Base-by-base conservation (phyloP, 1,140 invertebrate genomes). In the Venturia canescens region DNA sequence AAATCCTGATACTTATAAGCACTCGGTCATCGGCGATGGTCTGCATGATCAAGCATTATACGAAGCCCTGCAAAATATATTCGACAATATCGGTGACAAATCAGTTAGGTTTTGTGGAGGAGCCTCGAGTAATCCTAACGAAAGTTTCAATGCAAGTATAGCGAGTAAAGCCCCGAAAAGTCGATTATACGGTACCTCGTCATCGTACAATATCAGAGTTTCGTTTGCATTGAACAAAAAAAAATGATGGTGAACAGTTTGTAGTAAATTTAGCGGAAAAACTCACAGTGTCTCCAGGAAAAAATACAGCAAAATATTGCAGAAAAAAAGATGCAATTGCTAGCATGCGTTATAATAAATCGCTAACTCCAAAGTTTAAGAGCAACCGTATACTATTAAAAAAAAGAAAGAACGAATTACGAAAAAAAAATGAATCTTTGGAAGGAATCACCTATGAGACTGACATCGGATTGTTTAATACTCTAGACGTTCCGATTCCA, bases 161-260 rank as follows among this genome's bases (percentile, higher is more conserved):
- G n/a, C n/a, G 5, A 80, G 74, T 27, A 83, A 79, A 70, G 82
- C 82, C 4, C 76, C 76, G 29, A 83, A 83, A 80, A 63, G 60
- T 15, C 23, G 70, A 38, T n/a, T 72, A 31, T 72, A 72, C 70
- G 70, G 70, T 72, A 72, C 31, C 34, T 72, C 70, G 38, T 5
- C 70, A 1, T 31, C 70, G 9, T 31, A 38, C 38, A 31, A 72
- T 72, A 18, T 38, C 29, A 72, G 29, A 38, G 70, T 72, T 34
- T 31, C 31, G 15, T 18, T 31, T 38, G 70, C 70, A 34, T 34
- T 72, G 31, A 72, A 38, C 70, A n/a, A 34, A 72, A 72, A 72
- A 72, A 72, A 72, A 72, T 72, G 27, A 38, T 72, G 70, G 70
- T 34, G 70, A 72, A 38, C 34, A 38, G 27, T 72, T 34, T 72